Conservation (phyloP, 2,888 invertebrate species). For the Bellardia bayeri region DNA sequence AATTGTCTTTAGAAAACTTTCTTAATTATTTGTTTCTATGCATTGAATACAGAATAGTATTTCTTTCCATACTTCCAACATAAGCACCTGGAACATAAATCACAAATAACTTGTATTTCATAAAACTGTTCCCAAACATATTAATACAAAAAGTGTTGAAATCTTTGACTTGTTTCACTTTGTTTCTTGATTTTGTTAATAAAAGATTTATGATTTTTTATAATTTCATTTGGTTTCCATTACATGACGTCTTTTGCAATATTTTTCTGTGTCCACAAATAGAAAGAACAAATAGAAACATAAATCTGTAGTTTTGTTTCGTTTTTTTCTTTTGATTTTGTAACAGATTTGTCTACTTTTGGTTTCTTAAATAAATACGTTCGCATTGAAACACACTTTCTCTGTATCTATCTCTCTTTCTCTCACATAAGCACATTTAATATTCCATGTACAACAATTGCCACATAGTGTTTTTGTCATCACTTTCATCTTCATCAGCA, state of each 20-base stretch:
- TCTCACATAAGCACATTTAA: slow-evolving; percentile 31
- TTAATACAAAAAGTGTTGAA: slow-evolving; percentile 9
- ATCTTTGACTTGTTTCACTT: neutral
- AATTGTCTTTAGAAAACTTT: too few relatives aligned
- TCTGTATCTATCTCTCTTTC: too few relatives aligned
- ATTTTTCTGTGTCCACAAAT: slow-evolving; percentile 7
- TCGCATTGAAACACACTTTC: neutral
- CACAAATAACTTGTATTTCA: too few relatives aligned
- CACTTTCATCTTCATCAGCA: slow-evolving; percentile 29
- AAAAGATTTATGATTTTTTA: slow-evolving; percentile 26
- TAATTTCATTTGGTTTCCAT: neutral
- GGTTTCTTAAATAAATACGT: slow-evolving; percentile 59
- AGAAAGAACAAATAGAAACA: neutral
- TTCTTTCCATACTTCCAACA: too few relatives aligned
- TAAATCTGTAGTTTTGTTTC: slow-evolving; percentile 35
- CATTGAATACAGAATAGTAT: too few relatives aligned
- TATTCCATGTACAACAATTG: slow-evolving; percentile 48
- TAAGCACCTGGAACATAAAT: too few relatives aligned
- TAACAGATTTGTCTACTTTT: slow-evolving; percentile 50
- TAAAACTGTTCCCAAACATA: too few relatives aligned
- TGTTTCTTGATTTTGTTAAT: neutral
- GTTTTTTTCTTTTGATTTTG: slow-evolving; percentile 33
- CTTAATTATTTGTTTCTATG: too few relatives aligned
- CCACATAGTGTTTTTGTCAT: slow-evolving; percentile 27
- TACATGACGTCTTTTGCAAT: neutral